A percentile compares a stretch with the other conserved stretches of the same genome.
phyloP scores from a whole-genome alignment of 2,797 vertebrate species.

The Rhincodon typus region DNA sequence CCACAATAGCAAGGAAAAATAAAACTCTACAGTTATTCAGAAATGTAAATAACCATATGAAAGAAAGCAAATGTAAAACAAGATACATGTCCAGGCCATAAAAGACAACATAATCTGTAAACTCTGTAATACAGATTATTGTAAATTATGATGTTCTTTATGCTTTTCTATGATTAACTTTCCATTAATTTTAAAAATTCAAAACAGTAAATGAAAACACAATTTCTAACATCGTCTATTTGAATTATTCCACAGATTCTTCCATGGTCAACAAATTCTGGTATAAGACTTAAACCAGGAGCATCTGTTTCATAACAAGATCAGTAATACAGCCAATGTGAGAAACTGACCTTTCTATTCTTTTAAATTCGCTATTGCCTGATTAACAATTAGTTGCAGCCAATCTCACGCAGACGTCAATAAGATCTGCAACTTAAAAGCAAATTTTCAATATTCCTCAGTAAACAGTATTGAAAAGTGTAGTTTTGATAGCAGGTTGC shows the following conservation, averaged over 20 bases:
- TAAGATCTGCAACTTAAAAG: not conserved
- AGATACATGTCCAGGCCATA: not conserved
- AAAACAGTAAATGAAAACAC: not conserved
- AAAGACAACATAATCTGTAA: not conserved
- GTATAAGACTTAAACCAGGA: too few species aligned
- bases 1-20: not conserved
- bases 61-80: not conserved
- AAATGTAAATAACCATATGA: not conserved
- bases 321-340: too few species aligned
- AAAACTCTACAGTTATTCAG: not conserved
- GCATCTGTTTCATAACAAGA: not conserved
- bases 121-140: not conserved
- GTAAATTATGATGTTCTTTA: not conserved
- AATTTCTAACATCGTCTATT: not conserved
- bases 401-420: not conserved
- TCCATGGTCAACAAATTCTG: too few species aligned
- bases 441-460: not conserved
- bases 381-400: not conserved
- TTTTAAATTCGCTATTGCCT: not conserved
- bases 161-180: not conserved
- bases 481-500: not conserved
- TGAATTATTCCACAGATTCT: not conserved
- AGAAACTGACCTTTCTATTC: not conserved
- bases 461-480: not conserved
- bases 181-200: not conserved